Percentiles rank a stretch among this genome's conserved stretches.
Evolutionary conservation across 1,140 invertebrate species (phyloP).

Genomic region (Gryllus bimaculatus): DNA sequence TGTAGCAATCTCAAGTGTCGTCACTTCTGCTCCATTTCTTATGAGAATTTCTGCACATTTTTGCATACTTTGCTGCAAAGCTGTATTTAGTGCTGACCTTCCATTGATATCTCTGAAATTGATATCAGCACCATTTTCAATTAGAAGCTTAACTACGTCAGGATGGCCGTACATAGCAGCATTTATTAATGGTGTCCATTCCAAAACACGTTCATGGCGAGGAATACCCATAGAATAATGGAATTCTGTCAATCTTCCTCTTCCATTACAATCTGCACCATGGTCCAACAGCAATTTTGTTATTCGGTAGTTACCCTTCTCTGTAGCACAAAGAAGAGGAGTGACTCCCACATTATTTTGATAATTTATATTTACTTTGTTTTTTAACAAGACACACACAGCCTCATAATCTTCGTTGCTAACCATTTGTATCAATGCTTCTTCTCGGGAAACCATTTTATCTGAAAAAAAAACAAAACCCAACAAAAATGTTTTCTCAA

Average conservation of each 20-base stretch:
- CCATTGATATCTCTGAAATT: neutral
- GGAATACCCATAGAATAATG: neutral
- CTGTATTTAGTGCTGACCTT: neutral
- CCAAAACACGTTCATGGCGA: neutral
- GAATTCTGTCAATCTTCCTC: neutral
- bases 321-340: neutral
- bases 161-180: neutral
- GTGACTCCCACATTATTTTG: neutral
- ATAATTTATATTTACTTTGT: neutral
- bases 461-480: neutral
- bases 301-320: neutral
- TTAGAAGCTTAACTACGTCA: neutral
- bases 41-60: neutral
- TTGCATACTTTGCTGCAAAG: neutral
- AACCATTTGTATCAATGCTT: neutral
- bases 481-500: too few species aligned
- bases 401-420: neutral
- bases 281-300: slow-evolving; percentile 4
- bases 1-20: neutral
- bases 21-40: neutral
- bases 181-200: neutral
- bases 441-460: neutral
- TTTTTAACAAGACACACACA: neutral
- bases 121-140: neutral
- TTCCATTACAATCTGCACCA: neutral